phyloP scores from a whole-genome alignment of 2,113 vertebrate genomes.

The Dasyurus viverrinus region DNA sequence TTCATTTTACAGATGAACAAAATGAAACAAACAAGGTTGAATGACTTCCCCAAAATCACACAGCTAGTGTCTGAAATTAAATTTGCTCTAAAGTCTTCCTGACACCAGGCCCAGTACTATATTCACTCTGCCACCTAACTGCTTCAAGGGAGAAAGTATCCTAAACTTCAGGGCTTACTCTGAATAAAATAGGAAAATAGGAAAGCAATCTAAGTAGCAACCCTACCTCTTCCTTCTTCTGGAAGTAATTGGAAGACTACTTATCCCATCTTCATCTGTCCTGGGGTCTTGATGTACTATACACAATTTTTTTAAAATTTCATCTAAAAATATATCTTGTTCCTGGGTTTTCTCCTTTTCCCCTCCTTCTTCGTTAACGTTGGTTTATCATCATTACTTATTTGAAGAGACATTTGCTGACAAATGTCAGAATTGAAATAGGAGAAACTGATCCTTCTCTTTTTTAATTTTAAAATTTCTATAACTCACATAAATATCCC shows the following conservation, averaged over 20 bases:
- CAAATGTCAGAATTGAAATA: neutral
- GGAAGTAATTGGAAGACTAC: neutral
- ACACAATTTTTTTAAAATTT: neutral
- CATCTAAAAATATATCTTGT: neutral
- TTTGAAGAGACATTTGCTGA: too few species aligned
- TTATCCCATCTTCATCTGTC: neutral
- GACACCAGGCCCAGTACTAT: too few species aligned
- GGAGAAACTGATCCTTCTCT: neutral
- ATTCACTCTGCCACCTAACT: too few species aligned
- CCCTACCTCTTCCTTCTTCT: neutral
- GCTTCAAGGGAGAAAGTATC: neutral
- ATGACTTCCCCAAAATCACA: too few species aligned
- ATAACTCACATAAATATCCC: neutral
- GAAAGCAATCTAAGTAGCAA: neutral
- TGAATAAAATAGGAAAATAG: neutral
- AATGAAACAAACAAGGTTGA: too few species aligned
- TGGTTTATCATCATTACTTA: neutral
- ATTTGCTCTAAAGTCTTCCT: too few species aligned
- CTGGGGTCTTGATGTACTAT: neutral
- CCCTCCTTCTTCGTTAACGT: neutral
- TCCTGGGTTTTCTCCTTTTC: neutral
- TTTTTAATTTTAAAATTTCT: neutral
- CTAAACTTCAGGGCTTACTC: neutral
- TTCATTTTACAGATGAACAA: too few species aligned
- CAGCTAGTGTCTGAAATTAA: too few species aligned